A percentile compares a stretch with the other conserved stretches of the same genome.
phyloP scores from a whole-genome alignment of 2,888 invertebrate genomes.

The Pollenia amentaria region DNA sequence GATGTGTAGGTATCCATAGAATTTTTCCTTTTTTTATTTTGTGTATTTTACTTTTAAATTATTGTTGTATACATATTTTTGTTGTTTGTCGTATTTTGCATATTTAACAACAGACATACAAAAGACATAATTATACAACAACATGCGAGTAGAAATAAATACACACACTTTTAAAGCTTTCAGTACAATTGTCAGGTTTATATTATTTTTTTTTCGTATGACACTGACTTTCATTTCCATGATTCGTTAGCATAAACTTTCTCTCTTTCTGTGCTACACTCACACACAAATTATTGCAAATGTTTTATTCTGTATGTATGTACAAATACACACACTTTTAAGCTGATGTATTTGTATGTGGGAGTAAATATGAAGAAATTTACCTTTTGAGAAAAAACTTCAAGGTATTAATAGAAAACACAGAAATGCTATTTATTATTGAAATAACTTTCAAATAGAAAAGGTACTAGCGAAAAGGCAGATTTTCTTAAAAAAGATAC shows the following conservation, averaged over 20 bases:
- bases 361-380: neutral
- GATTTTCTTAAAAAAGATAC: too few species aligned
- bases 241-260: neutral
- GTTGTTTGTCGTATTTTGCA: neutral
- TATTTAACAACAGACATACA: conserved; percentile 1
- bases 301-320: neutral
- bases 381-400: neutral
- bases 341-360: neutral
- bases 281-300: neutral
- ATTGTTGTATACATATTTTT: neutral
- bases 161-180: neutral
- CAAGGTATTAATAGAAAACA: conserved; percentile 7
- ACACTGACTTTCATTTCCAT: conserved; percentile 53
- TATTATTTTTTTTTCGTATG: conserved; percentile 10
- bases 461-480: too few species aligned
- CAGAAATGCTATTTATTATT: conserved; percentile 4
- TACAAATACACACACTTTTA: neutral
- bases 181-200: conserved; percentile 38
- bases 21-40: neutral
- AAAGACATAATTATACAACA: too few species aligned
- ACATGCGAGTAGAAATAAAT: neutral
- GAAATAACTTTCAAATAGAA: neutral
- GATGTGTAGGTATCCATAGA: neutral
- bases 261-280: neutral
- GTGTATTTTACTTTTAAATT: conserved; percentile 13